Evolutionary conservation across 2,113 vertebrate species (phyloP), one percentile per base, ranked within the genome.

Genomic region (Atherinomorus stipes): DNA sequence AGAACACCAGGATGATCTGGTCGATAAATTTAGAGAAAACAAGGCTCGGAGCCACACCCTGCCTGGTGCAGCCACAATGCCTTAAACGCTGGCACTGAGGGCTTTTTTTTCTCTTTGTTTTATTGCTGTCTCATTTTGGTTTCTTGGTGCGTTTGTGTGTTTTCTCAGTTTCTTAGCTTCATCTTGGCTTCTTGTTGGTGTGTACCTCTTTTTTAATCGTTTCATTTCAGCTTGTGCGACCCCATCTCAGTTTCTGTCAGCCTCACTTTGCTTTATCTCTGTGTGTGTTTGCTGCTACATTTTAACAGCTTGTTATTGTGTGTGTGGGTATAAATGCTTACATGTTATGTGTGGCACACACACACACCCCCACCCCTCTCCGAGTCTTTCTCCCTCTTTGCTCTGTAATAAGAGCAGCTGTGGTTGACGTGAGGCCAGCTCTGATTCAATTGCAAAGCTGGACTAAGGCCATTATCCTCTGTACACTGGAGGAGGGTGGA

Each of bases 391-490:
- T 59, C 73, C 76, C 65, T 78, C 74, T 85, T 67, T 63, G 44
- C 76, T 74, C 85, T 91, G 87, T 89, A 92, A 91, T 90, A 83
- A 84, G 90, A 92, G 86, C 93, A 94, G 93, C 92, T 94, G 93
- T 86, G 90, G 84, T 86, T 84, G 80, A 64, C 47, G 31, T 79
- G 73, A 89, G 75, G 81, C 84, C 83, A 68, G 59, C 78, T 78
- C 85, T 91, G 87, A 93, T 93, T 93, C 88, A 89, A 91, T 93
- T 89, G 89, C 90, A 86, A 72, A 22, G 85, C 73, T 83, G 79
- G 86, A 88, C 89, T 88, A 74, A 67, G 76, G 84, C 88, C 65
- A 90, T 92, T 92, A 92, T 91, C 76, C 74, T 80, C 63, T 58
- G 78, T 26, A 54, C 61, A 11, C 54, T 63, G 70, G 72, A 76